phyloP scores from a whole-genome alignment of 2,888 invertebrate genomes.

The Cancer borealis region DNA sequence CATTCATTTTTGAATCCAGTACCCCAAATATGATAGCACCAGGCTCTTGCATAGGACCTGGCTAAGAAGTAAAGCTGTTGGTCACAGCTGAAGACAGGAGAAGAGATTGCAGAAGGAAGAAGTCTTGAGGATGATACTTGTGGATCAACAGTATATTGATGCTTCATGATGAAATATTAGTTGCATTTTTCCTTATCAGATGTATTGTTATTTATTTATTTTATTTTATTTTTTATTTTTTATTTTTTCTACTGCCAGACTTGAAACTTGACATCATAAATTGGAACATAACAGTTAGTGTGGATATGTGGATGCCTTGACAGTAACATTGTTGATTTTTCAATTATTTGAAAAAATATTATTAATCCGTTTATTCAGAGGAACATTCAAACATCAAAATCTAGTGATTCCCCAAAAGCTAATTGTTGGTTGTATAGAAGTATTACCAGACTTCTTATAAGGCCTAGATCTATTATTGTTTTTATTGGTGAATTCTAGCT shows the following conservation, averaged over 20 bases:
- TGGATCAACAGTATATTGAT: neutral
- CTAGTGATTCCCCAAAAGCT: neutral
- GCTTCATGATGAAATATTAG: neutral
- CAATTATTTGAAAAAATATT: neutral
- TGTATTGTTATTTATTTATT: neutral
- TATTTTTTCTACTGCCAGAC: neutral
- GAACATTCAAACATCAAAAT: neutral
- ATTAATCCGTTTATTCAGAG: neutral
- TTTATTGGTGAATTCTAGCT: neutral
- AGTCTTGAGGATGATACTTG: neutral
- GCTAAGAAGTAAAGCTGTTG: neutral
- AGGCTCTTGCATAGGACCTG: slow-evolving; percentile 50
- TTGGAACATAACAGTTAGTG: neutral
- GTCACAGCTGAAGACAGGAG: neutral
- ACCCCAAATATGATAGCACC: slow-evolving; percentile 31
- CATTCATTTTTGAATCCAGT: slow-evolving; percentile 47
- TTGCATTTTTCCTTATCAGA: slow-evolving; percentile 12
- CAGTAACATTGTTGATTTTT: neutral
- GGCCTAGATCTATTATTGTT: neutral
- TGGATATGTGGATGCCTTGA: neutral
- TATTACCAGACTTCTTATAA: neutral
- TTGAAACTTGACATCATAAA: neutral
- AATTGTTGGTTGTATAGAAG: neutral
- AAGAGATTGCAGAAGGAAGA: neutral
- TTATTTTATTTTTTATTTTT: slow-evolving; percentile 23